phyloP scores from a whole-genome alignment of 2,113 vertebrate genomes.

The Nothoprocta pentlandii region DNA sequence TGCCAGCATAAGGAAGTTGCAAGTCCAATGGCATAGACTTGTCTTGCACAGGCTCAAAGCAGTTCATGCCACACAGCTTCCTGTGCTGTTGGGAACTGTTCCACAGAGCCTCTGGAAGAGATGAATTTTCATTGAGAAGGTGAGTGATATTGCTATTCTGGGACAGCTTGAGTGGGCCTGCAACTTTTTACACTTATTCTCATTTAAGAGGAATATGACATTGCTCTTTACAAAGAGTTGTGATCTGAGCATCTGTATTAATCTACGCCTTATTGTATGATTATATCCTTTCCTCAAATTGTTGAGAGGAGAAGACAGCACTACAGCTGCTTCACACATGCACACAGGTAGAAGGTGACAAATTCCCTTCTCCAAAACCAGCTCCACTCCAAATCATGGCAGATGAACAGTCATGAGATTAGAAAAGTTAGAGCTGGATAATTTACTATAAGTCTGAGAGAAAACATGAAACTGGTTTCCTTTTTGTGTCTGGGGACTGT shows the following conservation, averaged over 20 bases:
- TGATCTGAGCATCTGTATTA: background rate
- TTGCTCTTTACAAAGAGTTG: background rate
- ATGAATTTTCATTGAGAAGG: background rate
- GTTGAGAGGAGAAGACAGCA: background rate
- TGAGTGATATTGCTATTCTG: background rate
- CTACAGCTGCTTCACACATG: background rate
- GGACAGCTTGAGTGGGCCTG: background rate
- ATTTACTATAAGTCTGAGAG: background rate
- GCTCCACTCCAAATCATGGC: background rate
- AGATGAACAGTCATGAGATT: background rate
- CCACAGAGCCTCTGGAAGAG: background rate
- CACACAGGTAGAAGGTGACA: background rate
- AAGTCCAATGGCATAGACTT: background rate
- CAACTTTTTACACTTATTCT: background rate
- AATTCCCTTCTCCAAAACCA: background rate
- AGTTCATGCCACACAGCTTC: background rate
- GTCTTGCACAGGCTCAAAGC: background rate
- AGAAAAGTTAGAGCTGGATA: background rate
- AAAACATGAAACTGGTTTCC: background rate
- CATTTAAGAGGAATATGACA: background rate
- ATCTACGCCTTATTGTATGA: accelerated
- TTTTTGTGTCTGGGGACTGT: background rate
- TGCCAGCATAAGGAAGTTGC: background rate
- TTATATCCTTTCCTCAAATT: background rate
- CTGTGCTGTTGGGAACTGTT: background rate